These are phyloP conservation scores for Ammospiza maritima DNA, from an alignment of 2,797 vertebrate genomes.

Conservation along the genomic window DNA sequence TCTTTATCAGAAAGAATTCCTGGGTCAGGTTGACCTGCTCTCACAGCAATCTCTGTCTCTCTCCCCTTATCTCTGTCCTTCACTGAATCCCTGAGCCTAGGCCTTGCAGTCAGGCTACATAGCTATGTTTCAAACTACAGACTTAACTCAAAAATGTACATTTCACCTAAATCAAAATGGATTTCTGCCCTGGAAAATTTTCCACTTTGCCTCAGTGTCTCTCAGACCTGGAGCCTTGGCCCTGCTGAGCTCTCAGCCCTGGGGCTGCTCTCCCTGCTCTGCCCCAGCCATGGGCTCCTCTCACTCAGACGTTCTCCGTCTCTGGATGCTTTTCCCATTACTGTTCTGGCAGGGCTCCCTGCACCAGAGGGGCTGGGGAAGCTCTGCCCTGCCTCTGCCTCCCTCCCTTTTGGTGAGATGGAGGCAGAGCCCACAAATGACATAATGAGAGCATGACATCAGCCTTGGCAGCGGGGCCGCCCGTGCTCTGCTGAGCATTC, in stretches of 20 bases:
- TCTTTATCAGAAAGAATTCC: too few relatives aligned
- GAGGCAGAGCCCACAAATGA: slow-evolving; percentile 67
- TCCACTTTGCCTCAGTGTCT: too few relatives aligned
- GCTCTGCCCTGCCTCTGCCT: background rate
- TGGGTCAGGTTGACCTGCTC: too few relatives aligned
- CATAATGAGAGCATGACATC: slow-evolving; percentile 76
- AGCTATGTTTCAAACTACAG: too few relatives aligned
- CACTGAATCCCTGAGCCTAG: too few relatives aligned
- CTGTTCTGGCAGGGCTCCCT: slow-evolving; percentile 29
- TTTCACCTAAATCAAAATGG: too few relatives aligned
- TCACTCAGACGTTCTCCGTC: background rate
- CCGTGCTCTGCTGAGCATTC: background rate
- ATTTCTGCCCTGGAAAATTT: too few relatives aligned
- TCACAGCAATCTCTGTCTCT: too few relatives aligned
- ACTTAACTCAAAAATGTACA: too few relatives aligned
- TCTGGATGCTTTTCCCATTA: slow-evolving; percentile 64
- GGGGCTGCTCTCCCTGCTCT: background rate
- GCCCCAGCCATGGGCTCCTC: background rate
- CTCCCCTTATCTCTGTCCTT: too few relatives aligned
- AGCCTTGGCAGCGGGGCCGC: slow-evolving; percentile 57
- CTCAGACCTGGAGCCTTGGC: too few relatives aligned
- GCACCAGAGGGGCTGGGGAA: slow-evolving; percentile 33
- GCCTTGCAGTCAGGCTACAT: too few relatives aligned
- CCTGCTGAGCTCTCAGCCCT: background rate
- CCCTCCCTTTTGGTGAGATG: background rate